Base-by-base conservation (phyloP, 2,888 invertebrate species). In the Melanostoma scalare region DNA sequence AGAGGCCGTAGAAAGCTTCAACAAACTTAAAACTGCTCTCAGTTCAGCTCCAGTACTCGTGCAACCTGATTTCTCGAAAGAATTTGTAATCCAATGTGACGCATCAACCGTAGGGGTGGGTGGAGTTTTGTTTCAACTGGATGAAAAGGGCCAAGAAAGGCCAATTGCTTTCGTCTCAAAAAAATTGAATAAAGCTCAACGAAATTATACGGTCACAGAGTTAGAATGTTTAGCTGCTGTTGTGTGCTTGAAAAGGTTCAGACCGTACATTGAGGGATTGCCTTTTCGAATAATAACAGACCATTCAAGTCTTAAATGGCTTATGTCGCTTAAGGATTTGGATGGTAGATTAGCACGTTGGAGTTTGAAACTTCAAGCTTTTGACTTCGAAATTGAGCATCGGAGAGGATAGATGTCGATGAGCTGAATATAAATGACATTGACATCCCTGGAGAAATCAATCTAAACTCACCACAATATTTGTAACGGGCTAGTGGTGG, bases 211-310 rank as follows among this genome's bases (percentile, higher is more conserved):
- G 2, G 85, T 84, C 3, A 85, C 85, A 48, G 81, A 85, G 56
- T 63, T 78, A 35, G 78, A 81, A 36, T 85, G 76, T 56, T 65
- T 78, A n/a, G 73, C 85, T 6, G 84, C 84, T 6, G 67, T 85
- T 42, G 31, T 79, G 3, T 73, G 75, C 46, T 72, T 81, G 2
- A 50, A 81, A 61, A 81, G 60, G 40, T 84, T 84, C 30, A 31
- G 76, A 31, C 50, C 84, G 3, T 85, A 85, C 50, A 71, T 85
- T 6, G 85, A 84, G 53, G 87, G 87, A 4, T 85, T 85, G 4
- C 56, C 56, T 38, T 56, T 56, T 36, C 36, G 38, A 30, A 40
- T 60, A n/a, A 10, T 60, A 42, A 60, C 60, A 2, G 60, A 60
- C n/a, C 60, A 60, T 33, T 33, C 44, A 10, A 33, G 65, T 35